Evolutionary conservation across 2,113 vertebrate species (phyloP), one percentile per base, ranked within the genome.

Genomic region (Egretta garzetta): DNA sequence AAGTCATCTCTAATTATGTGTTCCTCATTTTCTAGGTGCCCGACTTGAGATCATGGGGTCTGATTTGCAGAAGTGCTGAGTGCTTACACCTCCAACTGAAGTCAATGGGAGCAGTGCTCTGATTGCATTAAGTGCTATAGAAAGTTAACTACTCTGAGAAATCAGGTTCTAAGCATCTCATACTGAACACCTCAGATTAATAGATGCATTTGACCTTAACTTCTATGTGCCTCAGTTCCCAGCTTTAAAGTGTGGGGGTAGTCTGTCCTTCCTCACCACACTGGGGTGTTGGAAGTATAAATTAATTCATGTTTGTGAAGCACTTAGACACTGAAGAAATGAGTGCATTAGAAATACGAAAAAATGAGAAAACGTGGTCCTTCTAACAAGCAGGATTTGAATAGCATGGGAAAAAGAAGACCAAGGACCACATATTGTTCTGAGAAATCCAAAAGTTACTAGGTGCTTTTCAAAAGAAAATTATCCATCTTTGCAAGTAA

Each of bases 21-120:
- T 96, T 97, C 96, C 97, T 96, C 97, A 66, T 96, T 96, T 97
- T 97, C 95, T 96, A 96, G 95, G 96, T 97, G 96, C 74, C 74
- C 50, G 71, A 90, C 97, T 97, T 97, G 95, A 95, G 95, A 95
- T 95, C 97, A 96, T 93, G 96, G 96, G 97, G 95, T 96, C 90
- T 96, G 95, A 58, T 96, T 96, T 96, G 88, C 96, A 97, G 96
- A 95, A 95, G 92, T 96, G 85, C 96, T 96, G 95, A 95, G 93
- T 96, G 81, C 90, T 97, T 93, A 93, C 85, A 85, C 53, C 96
- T 96, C 58, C 96, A 97, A 64, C 93, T 94, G 96, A 80, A 96
- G 97, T 96, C 95, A 97, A 90, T 96, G 90, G 97, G 90, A 97
- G 85, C 96, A 96, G 90, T 96, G 87, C 92, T 94, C 88, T 97